phyloP scores from a whole-genome alignment of 1,140 invertebrate species.

The Calosoma granatense region DNA sequence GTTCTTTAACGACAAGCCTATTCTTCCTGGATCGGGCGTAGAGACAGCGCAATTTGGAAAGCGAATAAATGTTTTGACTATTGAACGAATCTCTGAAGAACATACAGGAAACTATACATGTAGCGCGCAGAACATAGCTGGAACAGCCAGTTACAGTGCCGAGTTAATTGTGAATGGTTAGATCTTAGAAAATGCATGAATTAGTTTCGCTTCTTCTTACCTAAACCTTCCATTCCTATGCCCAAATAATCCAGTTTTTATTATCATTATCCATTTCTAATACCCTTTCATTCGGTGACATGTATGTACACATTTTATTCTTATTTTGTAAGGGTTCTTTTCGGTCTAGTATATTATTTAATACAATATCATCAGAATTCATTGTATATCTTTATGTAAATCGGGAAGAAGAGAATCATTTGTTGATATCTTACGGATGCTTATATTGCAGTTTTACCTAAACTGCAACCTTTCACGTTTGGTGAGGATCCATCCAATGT shows the following conservation, averaged over 20 bases:
- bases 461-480: slow-evolving; percentile 51
- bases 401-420: too few species aligned
- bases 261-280: too few species aligned
- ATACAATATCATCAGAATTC: too few species aligned
- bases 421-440: too few species aligned
- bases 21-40: slow-evolving; percentile 17
- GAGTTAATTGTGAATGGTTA: slow-evolving; percentile 60
- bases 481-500: slow-evolving; percentile 47
- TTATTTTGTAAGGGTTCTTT: too few species aligned
- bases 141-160: slow-evolving; percentile 51
- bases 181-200: slow-evolving; percentile 17
- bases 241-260: too few species aligned
- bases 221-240: slow-evolving; percentile 16
- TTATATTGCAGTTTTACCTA: slow-evolving; percentile 43
- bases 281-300: too few species aligned
- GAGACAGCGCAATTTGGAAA: slow-evolving; percentile 46
- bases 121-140: slow-evolving; percentile 58
- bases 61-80: slow-evolving; percentile 61
- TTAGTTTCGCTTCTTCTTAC: slow-evolving; percentile 18
- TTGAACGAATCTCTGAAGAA: slow-evolving; percentile 60
- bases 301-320: too few species aligned
- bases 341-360: too few species aligned
- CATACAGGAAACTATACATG: slow-evolving; percentile 76
- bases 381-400: too few species aligned
- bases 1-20: slow-evolving; percentile 35